Percentiles rank a stretch among this genome's conserved stretches.
These are phyloP conservation scores for Pholis gunnellus DNA, from an alignment of 2,113 vertebrate species.

Conservation along the genomic window DNA sequence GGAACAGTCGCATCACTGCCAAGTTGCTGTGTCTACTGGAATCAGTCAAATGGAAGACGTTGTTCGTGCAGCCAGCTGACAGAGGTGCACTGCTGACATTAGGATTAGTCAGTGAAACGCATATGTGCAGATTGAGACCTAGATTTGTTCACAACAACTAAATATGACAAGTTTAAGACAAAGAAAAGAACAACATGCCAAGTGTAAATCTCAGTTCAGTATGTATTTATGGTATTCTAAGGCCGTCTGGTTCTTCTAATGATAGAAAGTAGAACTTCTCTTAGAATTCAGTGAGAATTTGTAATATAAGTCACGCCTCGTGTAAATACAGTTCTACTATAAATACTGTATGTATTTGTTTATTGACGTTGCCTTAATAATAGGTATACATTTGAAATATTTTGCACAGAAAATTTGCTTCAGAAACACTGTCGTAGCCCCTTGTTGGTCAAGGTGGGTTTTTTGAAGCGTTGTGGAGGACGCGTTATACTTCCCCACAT, in stretches of 20 bases:
- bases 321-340: constrained; percentile 67
- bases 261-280: constrained; percentile 26
- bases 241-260: background rate
- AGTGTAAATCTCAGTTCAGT: constrained; percentile 47
- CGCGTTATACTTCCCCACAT: background rate
- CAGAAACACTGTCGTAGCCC: constrained; percentile 6
- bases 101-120: constrained; percentile 9
- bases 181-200: constrained; percentile 60
- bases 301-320: constrained; percentile 52
- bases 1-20: constrained; percentile 1
- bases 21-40: background rate
- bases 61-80: background rate
- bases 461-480: background rate
- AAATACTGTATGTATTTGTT: constrained; percentile 57
- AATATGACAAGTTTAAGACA: constrained; percentile 42
- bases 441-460: background rate
- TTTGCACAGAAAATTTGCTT: constrained; percentile 48
- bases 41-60: background rate
- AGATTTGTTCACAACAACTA: constrained; percentile 11
- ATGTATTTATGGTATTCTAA: constrained; percentile 58
- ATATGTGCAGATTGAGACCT: background rate
- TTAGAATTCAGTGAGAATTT: constrained; percentile 37
- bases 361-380: constrained; percentile 57
- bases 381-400: constrained; percentile 49
- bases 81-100: background rate